Conservation (phyloP, 2,888 invertebrate species). For the Spisula subtruncata region DNA sequence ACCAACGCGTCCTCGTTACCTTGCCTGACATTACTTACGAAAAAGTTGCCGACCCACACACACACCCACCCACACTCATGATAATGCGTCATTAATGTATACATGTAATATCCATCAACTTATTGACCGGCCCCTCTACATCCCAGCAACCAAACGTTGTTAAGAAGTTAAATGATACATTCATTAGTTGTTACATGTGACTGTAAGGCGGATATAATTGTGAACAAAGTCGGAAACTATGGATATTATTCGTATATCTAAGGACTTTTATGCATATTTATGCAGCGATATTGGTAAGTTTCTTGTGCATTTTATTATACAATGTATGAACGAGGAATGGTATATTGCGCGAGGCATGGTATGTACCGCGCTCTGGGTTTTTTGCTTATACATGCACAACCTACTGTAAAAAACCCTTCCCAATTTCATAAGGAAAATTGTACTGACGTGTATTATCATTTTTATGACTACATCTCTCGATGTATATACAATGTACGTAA, state of each 20-base stretch:
- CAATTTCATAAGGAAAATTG: neutral
- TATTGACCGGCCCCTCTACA: neutral
- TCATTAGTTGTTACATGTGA: neutral
- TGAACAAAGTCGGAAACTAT: neutral
- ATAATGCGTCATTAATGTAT: neutral
- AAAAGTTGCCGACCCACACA: neutral
- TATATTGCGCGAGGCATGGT: too few species aligned
- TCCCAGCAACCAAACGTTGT: neutral
- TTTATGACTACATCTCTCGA: neutral
- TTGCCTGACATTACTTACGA: too few species aligned
- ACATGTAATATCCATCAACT: neutral
- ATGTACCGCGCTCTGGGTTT: too few species aligned
- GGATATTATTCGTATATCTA: neutral
- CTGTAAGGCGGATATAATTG: neutral
- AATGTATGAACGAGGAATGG: too few species aligned
- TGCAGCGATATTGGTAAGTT: slow-evolving; percentile 14
- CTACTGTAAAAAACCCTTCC: too few species aligned
- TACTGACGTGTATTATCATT: neutral
- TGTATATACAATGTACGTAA: neutral
- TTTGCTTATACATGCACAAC: too few species aligned
- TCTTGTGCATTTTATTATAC: neutral
- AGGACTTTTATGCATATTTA: slow-evolving; percentile 8
- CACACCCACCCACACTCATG: neutral
- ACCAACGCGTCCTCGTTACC: too few species aligned
- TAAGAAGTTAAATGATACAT: neutral